phyloP scores from a whole-genome alignment of 2,113 vertebrate species.

The Ammodytes marinus region DNA sequence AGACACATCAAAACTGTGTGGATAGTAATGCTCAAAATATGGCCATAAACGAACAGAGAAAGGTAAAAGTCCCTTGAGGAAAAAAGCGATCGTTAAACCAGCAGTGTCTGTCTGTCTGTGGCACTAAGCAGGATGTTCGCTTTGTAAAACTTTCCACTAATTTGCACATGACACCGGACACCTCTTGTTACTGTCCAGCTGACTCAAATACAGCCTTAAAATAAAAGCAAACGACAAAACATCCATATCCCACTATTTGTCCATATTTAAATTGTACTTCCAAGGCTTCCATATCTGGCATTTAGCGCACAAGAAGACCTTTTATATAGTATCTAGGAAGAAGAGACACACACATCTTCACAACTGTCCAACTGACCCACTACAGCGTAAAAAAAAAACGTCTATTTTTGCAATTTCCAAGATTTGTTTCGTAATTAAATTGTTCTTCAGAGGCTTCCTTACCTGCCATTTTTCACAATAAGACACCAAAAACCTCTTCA shows the following conservation, averaged over 20 bases:
- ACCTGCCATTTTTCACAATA: no score
- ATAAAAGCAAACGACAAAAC: background rate
- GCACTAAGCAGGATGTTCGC: background rate
- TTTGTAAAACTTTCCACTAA: conserved; percentile 36
- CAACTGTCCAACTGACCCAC: no score
- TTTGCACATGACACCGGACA: conserved; percentile 19
- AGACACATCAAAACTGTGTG: background rate
- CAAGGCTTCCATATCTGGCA: conserved; percentile 87
- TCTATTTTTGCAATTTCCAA: no score
- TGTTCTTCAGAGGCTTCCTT: no score
- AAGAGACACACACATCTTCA: no score
- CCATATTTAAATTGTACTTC: background rate
- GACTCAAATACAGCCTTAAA: background rate
- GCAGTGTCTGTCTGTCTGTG: no score
- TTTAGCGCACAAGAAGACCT: no score
- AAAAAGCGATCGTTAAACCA: background rate
- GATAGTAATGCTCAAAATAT: no score
- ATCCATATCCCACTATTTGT: background rate
- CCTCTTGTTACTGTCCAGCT: background rate
- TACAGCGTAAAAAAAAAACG: no score
- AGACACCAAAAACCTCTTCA: no score
- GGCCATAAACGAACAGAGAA: background rate
- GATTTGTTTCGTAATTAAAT: no score
- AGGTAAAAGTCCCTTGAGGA: background rate
- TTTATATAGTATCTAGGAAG: no score